Evolutionary conservation across 2,797 vertebrate genomes (phyloP), one percentile per base, ranked within the genome.

Genomic region (Echeneis naucrates): DNA sequence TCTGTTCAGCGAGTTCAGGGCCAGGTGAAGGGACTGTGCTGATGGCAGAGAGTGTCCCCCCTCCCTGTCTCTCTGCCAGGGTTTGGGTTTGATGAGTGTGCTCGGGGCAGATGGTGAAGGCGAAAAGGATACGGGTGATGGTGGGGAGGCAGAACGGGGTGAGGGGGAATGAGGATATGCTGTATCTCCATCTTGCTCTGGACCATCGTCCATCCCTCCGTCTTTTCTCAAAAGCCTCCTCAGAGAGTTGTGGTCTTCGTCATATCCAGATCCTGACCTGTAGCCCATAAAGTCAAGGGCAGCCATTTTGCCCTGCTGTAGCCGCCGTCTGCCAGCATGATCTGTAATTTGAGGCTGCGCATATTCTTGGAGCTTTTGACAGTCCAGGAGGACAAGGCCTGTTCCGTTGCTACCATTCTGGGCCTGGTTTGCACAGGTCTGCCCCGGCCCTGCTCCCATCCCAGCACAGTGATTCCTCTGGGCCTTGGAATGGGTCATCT

Each of bases 241-340:
- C 48, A 95, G 88, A 0, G 95, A 95, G 78, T 91, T 94, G 1
- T 72, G 86, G 8, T 91, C 86, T 4, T 92, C 89, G 0, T 94
- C 89, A 0, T 92, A 91, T 38, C 87, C 82, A 0, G 68, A 78
- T 30, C 90, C 88, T 7, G 93, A 85, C 45, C 91, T 88, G 48
- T 90, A 80, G 44, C 94, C 90, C 33, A 94, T 91, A 44, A 96
- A 95, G 68, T 95, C 95, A 4, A 96, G 87, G 61, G 95, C 90
- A 0, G 95, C 91, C 92, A 94, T 92, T 82, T 95, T 95, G 48
- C 95, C 94, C 56, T 95, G 95, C 83, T 94, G 94, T 23, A 96
- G 92, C n/a, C 93, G 82, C 8, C 94, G 80, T 16, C 94, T 82
- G 8, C 94, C 95, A 0, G 93, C 89, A 0, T 88, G 91, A 50